Evolutionary conservation across 2,797 vertebrate genomes (phyloP).

Genomic region (Crocidura indochinensis): DNA sequence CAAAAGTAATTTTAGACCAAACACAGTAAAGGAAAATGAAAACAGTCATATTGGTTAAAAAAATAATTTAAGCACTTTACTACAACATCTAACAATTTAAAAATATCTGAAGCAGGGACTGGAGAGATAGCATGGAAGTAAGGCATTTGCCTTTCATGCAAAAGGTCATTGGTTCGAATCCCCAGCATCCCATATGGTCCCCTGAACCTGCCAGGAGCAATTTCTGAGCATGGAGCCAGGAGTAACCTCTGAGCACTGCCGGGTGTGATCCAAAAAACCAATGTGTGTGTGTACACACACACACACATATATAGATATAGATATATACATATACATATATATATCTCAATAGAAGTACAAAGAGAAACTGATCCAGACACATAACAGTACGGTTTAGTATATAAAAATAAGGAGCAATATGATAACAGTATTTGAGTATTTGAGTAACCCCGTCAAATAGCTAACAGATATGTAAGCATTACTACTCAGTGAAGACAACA

Average conservation of each 20-base stretch:
- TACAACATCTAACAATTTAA: conserved; percentile 9
- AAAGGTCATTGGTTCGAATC: too few relatives aligned
- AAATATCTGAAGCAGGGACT: conserved; percentile 13
- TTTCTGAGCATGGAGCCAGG: too few relatives aligned
- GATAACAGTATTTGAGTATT: background rate
- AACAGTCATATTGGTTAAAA: background rate
- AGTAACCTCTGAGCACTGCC: too few relatives aligned
- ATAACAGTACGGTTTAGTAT: background rate
- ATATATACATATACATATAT: too few relatives aligned
- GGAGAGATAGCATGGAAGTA: too few relatives aligned
- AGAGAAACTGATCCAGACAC: background rate
- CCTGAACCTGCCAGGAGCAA: too few relatives aligned
- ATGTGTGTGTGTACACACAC: too few relatives aligned
- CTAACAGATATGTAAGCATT: conserved; percentile 3
- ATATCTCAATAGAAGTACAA: background rate
- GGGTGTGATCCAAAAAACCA: too few relatives aligned
- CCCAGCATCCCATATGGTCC: too few relatives aligned
- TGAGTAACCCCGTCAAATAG: background rate
- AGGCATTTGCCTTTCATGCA: too few relatives aligned
- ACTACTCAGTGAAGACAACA: background rate
- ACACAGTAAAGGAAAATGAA: background rate
- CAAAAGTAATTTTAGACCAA: conserved; percentile 31
- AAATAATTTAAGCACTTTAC: background rate
- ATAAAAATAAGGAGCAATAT: background rate
- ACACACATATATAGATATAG: too few relatives aligned